phyloP scores from a whole-genome alignment of 2,113 vertebrate genomes.

The Apodemus sylvaticus region DNA sequence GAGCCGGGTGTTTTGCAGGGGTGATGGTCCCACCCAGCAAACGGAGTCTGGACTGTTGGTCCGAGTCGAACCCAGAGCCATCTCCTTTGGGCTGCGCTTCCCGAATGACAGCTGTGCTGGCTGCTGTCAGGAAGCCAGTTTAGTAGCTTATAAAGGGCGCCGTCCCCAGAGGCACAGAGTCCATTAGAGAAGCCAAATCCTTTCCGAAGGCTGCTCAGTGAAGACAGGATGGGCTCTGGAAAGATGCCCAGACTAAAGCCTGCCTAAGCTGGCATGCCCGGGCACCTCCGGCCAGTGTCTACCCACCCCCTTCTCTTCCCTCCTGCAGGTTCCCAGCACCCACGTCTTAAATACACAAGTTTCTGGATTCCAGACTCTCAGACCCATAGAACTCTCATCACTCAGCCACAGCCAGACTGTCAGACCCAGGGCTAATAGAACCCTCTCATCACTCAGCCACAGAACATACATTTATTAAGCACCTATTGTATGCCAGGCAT shows the following conservation, averaged over 20 bases:
- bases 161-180: slow-evolving; percentile 11
- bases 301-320: not conserved
- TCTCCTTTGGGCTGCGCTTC: slow-evolving; percentile 4
- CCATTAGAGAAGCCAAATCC: slow-evolving; percentile 37
- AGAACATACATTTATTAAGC: not conserved
- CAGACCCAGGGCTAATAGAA: slow-evolving; percentile 1
- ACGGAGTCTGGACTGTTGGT: not conserved
- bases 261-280: not conserved
- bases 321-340: not conserved
- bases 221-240: slow-evolving; percentile 26
- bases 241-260: slow-evolving; percentile 32
- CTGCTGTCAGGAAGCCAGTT: slow-evolving; percentile 25
- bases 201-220: slow-evolving; percentile 13
- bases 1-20: not conserved
- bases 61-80: not conserved
- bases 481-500: not conserved
- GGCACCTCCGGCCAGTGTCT: not conserved
- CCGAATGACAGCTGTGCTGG: not conserved
- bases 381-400: not conserved
- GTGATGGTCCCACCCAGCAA: not conserved
- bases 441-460: not conserved
- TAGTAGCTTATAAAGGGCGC: slow-evolving; percentile 50
- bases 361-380: not conserved
- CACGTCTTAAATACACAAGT: not conserved
- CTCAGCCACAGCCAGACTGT: not conserved